These are phyloP conservation scores for Blera fallax DNA, from an alignment of 2,888 invertebrate species.

Conservation along the genomic window DNA sequence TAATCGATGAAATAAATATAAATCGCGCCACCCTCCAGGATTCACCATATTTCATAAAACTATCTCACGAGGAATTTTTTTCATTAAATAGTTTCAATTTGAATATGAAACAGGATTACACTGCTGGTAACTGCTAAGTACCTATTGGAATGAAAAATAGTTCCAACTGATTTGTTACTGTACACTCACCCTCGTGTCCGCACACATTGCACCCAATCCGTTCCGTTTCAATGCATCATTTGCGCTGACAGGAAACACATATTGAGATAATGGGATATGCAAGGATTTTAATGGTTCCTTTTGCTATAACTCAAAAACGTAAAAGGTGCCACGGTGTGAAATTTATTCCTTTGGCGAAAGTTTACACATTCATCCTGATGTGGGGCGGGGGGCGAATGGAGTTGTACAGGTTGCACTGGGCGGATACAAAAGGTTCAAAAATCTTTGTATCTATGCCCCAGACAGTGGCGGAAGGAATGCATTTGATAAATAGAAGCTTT, in stretches of 20 bases:
- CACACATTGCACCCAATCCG: background rate
- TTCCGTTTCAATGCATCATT: slow-evolving; percentile 66
- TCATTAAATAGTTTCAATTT: slow-evolving; percentile 62
- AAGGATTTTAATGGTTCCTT: slow-evolving; percentile 64
- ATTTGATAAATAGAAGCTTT: background rate
- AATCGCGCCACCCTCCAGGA: background rate
- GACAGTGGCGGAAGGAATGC: background rate
- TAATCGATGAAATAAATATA: background rate
- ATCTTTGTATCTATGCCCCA: background rate
- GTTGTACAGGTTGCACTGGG: too few species aligned
- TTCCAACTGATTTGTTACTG: slow-evolving; percentile 58
- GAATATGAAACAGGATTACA: slow-evolving; percentile 48
- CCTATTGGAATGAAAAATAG: slow-evolving; percentile 61
- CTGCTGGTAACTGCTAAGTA: slow-evolving; percentile 34
- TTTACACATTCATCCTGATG: slow-evolving; percentile 36
- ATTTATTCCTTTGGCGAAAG: slow-evolving; percentile 53
- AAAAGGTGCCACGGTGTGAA: slow-evolving; percentile 39
- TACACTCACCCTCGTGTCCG: background rate
- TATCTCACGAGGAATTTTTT: slow-evolving; percentile 35
- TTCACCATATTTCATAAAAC: slow-evolving; percentile 18
- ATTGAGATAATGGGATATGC: slow-evolving; percentile 69
- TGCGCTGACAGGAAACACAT: slow-evolving; percentile 69
- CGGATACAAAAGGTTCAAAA: background rate
- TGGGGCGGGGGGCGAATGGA: background rate
- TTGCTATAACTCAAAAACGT: slow-evolving; percentile 48